Conservation (phyloP, 2,888 invertebrate species). For the Ceramica pisi region DNA sequence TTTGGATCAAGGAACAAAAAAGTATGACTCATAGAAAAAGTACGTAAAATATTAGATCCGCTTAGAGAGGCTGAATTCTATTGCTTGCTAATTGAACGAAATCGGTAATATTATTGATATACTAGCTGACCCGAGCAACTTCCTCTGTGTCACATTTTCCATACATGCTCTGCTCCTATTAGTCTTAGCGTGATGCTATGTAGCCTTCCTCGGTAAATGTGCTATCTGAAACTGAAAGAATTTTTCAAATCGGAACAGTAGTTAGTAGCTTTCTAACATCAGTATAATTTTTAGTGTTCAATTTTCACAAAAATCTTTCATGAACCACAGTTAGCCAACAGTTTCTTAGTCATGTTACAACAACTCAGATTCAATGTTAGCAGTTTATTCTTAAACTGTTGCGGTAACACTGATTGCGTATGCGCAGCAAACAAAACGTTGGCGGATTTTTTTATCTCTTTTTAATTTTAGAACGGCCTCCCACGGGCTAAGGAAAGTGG, state of each 20-base stretch:
- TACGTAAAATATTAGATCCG: constrained; percentile 35
- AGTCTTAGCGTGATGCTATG: too few species aligned
- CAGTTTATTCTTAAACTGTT: constrained; percentile 81
- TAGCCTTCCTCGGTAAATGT: too few species aligned
- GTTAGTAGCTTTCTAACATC: too few species aligned
- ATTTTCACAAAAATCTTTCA: constrained; percentile 52
- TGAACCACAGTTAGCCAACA: constrained; percentile 52
- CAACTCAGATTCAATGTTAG: constrained; percentile 71
- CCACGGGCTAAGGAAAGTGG: constrained; percentile 86
- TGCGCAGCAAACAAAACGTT: constrained; percentile 78
- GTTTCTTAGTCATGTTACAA: constrained; percentile 65
- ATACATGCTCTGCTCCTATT: too few species aligned
- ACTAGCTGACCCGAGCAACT: too few species aligned
- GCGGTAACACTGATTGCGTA: constrained; percentile 80
- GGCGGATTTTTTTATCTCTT: constrained; percentile 79
- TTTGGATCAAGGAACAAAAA: constrained; percentile 41
- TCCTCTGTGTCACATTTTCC: too few species aligned
- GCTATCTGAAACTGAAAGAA: too few species aligned
- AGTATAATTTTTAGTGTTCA: constrained; percentile 10
- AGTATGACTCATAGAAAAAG: constrained; percentile 37
- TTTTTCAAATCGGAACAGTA: too few species aligned
- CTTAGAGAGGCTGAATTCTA: constrained; percentile 14
- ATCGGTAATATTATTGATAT: constrained; percentile 19
- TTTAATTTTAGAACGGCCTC: constrained; percentile 87
- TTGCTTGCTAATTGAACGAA: constrained; percentile 7